Percentiles rank a stretch among this genome's conserved stretches.
These are phyloP conservation scores for Cavia porcellus DNA, from an alignment of 2,113 vertebrate genomes.

Conservation along the genomic window DNA sequence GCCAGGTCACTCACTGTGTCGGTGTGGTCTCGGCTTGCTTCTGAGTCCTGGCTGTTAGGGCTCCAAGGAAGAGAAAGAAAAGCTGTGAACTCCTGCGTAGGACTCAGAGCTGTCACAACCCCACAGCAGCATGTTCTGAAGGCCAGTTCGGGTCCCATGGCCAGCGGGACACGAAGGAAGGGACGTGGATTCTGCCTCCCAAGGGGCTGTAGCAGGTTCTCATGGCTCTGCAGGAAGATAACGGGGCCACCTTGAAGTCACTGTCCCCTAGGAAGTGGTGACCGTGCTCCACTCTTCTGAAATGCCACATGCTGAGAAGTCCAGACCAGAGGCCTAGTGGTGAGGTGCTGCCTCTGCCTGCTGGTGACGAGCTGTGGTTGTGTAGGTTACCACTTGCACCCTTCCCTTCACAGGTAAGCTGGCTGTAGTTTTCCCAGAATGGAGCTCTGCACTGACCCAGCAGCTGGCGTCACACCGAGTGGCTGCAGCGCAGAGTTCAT, in stretches of 20 bases:
- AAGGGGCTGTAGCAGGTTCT: background rate
- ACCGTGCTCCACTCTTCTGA: background rate
- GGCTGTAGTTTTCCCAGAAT: fast-evolving
- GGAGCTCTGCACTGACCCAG: no score
- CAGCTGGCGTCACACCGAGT: fast-evolving
- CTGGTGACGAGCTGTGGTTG: background rate
- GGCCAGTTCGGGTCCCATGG: background rate
- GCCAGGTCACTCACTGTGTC: background rate
- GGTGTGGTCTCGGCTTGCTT: background rate
- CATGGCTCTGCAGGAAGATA: fast-evolving
- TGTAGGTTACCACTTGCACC: background rate
- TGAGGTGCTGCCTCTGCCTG: background rate
- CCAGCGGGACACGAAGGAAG: background rate
- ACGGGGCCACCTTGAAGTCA: fast-evolving
- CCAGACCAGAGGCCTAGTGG: fast-evolving
- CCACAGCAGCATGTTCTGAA: fast-evolving
- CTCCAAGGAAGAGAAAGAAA: background rate
- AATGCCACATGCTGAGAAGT: background rate
- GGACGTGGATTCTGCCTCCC: fast-evolving
- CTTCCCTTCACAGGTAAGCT: background rate
- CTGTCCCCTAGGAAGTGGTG: fast-evolving
- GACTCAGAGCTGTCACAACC: background rate
- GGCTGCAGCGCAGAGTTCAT: fast-evolving
- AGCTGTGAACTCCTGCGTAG: fast-evolving
- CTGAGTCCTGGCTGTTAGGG: fast-evolving